These are phyloP conservation scores for Turnix velox DNA, from an alignment of 2,113 vertebrate genomes.

Conservation along the genomic window DNA sequence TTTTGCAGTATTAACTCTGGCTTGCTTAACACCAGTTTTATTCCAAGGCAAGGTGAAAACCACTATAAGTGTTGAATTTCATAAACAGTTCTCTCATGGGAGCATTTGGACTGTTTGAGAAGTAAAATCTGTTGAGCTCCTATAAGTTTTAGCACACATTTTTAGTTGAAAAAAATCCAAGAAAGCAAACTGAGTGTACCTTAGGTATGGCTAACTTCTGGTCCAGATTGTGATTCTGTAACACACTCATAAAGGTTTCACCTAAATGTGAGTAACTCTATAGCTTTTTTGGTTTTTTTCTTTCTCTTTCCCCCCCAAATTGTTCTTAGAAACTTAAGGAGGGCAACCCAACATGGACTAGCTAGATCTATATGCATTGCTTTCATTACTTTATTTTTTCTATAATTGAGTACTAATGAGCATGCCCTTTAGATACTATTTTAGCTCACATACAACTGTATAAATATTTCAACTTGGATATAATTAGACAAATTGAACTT, in stretches of 20 bases:
- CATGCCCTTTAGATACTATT: constrained; percentile 66
- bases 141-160: neutral
- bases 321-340: neutral
- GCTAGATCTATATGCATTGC: neutral
- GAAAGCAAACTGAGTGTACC: neutral
- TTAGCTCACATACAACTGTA: constrained; percentile 63
- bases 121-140: neutral
- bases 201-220: neutral
- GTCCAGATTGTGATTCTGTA: neutral
- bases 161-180: neutral
- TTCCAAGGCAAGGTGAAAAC: neutral
- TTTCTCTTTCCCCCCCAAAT: neutral
- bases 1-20: neutral
- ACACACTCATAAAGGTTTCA: neutral
- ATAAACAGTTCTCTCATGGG: neutral
- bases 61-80: neutral
- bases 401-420: constrained; percentile 62
- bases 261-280: neutral
- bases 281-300: neutral
- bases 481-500: constrained; percentile 73
- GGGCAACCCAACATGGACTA: neutral
- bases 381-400: constrained; percentile 39
- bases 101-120: neutral
- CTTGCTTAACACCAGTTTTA: neutral
- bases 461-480: constrained; percentile 72